A percentile compares a stretch with the other conserved stretches of the same genome.
Evolutionary conservation across 2,113 vertebrate genomes (phyloP).

Genomic region (Perccottus glenii): DNA sequence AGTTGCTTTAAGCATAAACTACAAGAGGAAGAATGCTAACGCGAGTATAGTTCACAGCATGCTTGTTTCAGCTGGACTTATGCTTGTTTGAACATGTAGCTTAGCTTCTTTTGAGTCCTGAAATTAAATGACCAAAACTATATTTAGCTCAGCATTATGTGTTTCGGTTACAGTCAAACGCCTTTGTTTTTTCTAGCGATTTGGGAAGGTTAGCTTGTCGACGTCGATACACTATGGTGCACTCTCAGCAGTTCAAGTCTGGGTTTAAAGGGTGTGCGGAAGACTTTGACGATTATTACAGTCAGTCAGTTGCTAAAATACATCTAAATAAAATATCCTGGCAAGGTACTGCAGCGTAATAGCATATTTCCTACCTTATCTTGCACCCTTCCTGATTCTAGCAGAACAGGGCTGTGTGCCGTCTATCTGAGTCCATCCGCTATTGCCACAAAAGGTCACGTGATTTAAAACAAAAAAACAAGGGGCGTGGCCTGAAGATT

Average conservation of each 20-base stretch:
- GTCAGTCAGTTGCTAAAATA: neutral
- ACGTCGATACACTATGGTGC: neutral
- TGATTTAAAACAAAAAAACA: conserved; percentile 39
- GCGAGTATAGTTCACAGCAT: neutral
- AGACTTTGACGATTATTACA: neutral
- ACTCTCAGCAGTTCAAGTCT: conserved; percentile 1
- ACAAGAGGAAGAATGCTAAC: neutral
- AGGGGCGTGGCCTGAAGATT: conserved; percentile 38
- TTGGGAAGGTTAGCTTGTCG: neutral
- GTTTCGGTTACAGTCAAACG: neutral
- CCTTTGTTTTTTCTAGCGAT: neutral
- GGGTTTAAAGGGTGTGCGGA: conserved; percentile 4
- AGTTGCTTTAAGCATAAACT: neutral
- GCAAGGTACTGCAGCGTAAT: neutral
- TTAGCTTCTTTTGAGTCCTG: neutral
- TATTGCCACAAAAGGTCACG: conserved; percentile 59
- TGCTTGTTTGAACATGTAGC: neutral
- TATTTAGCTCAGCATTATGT: neutral
- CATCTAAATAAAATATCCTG: too few species aligned
- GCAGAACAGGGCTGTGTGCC: conserved; percentile 55
- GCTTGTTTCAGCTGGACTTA: neutral
- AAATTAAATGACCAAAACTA: neutral
- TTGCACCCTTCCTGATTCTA: conserved; percentile 36
- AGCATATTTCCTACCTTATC: conserved; percentile 61
- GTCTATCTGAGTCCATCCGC: conserved; percentile 45